phyloP scores from a whole-genome alignment of 2,888 invertebrate species.

The Clepsis dumicolana region DNA sequence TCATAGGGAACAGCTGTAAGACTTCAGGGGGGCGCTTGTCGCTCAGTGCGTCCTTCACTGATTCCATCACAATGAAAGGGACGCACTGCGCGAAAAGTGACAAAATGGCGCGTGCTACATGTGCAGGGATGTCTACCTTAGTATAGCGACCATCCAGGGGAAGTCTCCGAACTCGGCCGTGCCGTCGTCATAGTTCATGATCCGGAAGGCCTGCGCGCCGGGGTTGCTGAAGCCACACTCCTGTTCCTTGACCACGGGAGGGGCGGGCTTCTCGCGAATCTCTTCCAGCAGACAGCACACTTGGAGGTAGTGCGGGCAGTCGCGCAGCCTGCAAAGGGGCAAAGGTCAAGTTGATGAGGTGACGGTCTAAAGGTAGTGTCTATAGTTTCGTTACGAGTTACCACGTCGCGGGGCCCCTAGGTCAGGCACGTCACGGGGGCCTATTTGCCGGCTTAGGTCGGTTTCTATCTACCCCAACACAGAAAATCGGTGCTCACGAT shows the following conservation, averaged over 20 bases:
- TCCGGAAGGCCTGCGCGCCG: slow-evolving; percentile 84
- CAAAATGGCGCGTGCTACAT: too few relatives aligned
- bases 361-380: neutral
- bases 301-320: slow-evolving; percentile 69
- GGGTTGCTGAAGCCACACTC: slow-evolving; percentile 90
- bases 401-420: too few relatives aligned
- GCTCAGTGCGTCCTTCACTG: too few relatives aligned
- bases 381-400: too few relatives aligned
- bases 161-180: slow-evolving; percentile 55
- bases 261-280: neutral
- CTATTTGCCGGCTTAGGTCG: too few relatives aligned
- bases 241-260: slow-evolving; percentile 49
- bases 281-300: slow-evolving; percentile 62
- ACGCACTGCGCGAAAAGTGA: too few relatives aligned
- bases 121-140: too few relatives aligned
- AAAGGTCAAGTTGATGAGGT: neutral
- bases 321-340: slow-evolving; percentile 50
- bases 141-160: slow-evolving; percentile 93
- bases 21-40: neutral
- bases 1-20: too few relatives aligned
- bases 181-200: neutral
- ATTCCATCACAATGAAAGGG: too few relatives aligned
- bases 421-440: too few relatives aligned
- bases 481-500: too few relatives aligned
- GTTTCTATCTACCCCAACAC: too few relatives aligned